These are phyloP conservation scores for Numida meleagris DNA, from an alignment of 2,113 vertebrate species.

Conservation along the genomic window DNA sequence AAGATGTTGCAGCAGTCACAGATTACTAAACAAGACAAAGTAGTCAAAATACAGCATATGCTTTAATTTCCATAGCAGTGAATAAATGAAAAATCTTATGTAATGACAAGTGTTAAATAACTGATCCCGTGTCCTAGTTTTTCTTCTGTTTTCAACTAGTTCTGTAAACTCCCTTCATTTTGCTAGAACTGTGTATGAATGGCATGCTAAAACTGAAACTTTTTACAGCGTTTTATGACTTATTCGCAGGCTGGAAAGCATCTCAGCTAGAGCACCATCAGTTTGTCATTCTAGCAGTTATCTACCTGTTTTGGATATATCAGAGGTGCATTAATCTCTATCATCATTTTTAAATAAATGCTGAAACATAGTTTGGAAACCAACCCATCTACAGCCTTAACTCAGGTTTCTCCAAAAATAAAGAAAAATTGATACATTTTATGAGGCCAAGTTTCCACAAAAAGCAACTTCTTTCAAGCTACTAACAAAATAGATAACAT, in stretches of 20 bases:
- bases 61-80: not conserved
- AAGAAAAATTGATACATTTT: not conserved
- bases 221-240: constrained; percentile 37
- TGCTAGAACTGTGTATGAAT: not conserved
- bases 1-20: not conserved
- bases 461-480: not conserved
- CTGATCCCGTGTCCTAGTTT: not conserved
- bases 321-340: not conserved
- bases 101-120: not conserved
- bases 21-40: not conserved
- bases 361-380: not conserved
- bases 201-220: not conserved
- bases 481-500: not conserved
- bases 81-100: not conserved
- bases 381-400: not conserved
- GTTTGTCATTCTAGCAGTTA: constrained; percentile 40
- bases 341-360: constrained; percentile 31
- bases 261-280: not conserved
- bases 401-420: not conserved
- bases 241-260: constrained; percentile 7
- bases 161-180: not conserved
- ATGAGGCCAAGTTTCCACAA: not conserved
- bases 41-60: not conserved
- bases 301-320: constrained; percentile 4
- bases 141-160: not conserved